These are phyloP conservation scores for Mesembrinibis cayennensis DNA, from an alignment of 2,113 vertebrate species.

Conservation along the genomic window DNA sequence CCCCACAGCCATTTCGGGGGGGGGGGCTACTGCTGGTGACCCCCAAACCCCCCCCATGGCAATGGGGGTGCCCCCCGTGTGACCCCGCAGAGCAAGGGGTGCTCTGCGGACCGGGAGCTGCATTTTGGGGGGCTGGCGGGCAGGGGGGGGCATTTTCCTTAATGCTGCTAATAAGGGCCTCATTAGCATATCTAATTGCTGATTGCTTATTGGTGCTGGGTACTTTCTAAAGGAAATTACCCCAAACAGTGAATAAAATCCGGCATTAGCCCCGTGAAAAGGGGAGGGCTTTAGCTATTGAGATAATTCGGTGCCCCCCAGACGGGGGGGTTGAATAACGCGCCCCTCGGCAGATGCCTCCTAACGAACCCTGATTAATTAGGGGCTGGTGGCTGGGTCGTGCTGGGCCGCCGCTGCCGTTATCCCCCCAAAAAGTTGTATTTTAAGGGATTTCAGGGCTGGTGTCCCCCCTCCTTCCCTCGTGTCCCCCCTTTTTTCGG, in stretches of 20 bases:
- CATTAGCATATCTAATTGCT: not conserved
- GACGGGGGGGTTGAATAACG: rapidly evolving
- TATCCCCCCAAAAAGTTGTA: not conserved
- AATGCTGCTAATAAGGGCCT: not conserved
- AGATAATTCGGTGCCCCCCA: not conserved
- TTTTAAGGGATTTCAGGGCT: not conserved
- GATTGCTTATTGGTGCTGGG: not conserved
- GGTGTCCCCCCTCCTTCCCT: rapidly evolving
- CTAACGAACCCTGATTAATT: not conserved
- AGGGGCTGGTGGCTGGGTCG: not conserved
- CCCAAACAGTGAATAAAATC: not conserved
- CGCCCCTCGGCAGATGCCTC: not conserved
- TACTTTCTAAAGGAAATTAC: not conserved
- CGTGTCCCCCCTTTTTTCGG: not conserved
- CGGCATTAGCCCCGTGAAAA: rapidly evolving
- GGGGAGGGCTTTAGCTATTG: not conserved
- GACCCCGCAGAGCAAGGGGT: not conserved
- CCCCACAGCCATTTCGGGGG: rapidly evolving
- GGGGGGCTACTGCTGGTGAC: not conserved
- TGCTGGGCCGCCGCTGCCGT: rapidly evolving
- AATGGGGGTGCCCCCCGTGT: not conserved
- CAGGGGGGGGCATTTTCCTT: not conserved
- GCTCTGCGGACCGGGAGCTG: not conserved
- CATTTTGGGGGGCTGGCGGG: not conserved
- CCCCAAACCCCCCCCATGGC: not conserved